Evolutionary conservation across 2,888 invertebrate species (phyloP).

Genomic region (Cephus runcator): DNA sequence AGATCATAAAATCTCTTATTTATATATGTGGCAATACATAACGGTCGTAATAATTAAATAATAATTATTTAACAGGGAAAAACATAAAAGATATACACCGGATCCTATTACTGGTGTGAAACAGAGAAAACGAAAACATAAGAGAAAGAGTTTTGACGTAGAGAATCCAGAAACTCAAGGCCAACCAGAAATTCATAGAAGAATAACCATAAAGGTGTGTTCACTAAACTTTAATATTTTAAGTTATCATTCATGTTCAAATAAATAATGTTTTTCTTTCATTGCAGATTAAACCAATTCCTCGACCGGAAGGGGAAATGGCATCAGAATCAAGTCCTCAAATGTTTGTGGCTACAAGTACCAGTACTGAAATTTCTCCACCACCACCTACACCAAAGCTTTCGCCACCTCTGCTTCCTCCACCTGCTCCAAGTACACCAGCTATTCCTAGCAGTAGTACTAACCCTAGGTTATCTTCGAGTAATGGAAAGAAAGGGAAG

Average conservation of each 20-base stretch:
- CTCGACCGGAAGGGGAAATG: slow-evolving; percentile 79
- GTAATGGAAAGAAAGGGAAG: slow-evolving; percentile 54
- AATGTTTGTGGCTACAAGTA: slow-evolving; percentile 71
- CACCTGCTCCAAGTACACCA: slow-evolving; percentile 32
- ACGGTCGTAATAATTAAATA: neutral
- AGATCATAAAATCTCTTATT: too few relatives aligned
- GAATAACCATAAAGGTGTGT: slow-evolving; percentile 82
- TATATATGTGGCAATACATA: neutral
- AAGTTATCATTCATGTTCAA: neutral
- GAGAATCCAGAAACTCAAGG: slow-evolving; percentile 68
- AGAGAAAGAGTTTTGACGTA: slow-evolving; percentile 80
- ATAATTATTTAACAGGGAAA: slow-evolving; percentile 66
- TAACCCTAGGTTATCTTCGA: slow-evolving; percentile 38
- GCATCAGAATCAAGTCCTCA: slow-evolving; percentile 75
- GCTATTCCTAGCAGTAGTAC: slow-evolving; percentile 27
- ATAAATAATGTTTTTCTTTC: neutral
- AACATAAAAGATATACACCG: slow-evolving; percentile 81
- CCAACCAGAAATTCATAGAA: slow-evolving; percentile 70
- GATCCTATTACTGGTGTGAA: slow-evolving; percentile 72
- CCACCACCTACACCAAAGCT: slow-evolving; percentile 50
- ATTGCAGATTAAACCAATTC: slow-evolving; percentile 79
- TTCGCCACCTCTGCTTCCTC: slow-evolving; percentile 40
- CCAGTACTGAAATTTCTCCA: slow-evolving; percentile 57
- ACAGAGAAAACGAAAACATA: slow-evolving; percentile 83
- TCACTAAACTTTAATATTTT: neutral